Base-by-base conservation (phyloP, 2,888 invertebrate genomes). In the Apodemia duryi region DNA sequence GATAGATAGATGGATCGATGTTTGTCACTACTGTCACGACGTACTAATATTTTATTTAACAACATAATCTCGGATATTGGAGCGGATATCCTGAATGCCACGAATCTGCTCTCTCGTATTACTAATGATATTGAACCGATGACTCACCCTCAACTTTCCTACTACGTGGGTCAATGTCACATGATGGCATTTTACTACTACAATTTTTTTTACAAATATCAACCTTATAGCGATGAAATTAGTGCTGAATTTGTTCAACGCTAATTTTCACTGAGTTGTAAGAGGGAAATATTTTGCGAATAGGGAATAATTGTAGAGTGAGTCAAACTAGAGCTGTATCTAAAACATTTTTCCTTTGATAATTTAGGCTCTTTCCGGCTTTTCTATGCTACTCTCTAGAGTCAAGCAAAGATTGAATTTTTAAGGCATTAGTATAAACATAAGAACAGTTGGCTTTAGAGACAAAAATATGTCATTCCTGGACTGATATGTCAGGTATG, bases 151-250 rank as follows among this genome's bases (percentile, higher is more conserved):
- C 57, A 13, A 57, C 63, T 65, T 68, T 68, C 72, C 80, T 76
- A 71, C 73, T 66, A 71, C 76, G 71, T 72, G 76, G 81, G 82
- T 82, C 82, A 82, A 80, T 83, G 84, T 84, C 82, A 82, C 72
- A 72, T 70, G 72, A 76, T 75, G 78, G 64, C 65, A 68, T 62
- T 65, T 64, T 64, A 66, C 63, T 63, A 66, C 63, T 63, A 71
- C 68, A 72, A 65, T 63, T 66, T 66, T 62, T 54, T 49, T 65
- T 63, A 49, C 11, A 13, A 49, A 29, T 32, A 28, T 32, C 1
- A 13, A 38, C 52, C 38, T 11, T 65, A 54, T 2, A 4, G 5
- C 5, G 9, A 29, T 21, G 28, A 0, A 3, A 28, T 52, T 28
- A 7, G 9, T 21, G 9, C 28, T 52, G 2, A 28, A 10, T 52